phyloP scores from a whole-genome alignment of 2,113 vertebrate genomes.

The Anolis carolinensis region DNA sequence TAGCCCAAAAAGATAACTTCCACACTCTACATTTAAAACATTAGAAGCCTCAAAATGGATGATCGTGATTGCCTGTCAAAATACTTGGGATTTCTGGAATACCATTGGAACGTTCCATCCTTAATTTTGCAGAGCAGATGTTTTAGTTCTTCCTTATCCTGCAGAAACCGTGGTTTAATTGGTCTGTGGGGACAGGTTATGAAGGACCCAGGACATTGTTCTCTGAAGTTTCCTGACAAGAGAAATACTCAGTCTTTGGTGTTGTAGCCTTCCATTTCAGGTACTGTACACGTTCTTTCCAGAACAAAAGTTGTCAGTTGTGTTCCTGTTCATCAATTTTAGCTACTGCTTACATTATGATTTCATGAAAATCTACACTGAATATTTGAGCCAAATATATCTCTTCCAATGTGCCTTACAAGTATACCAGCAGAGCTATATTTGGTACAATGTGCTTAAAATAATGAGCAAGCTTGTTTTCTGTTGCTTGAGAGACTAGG shows the following conservation, averaged over 20 bases:
- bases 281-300: neutral
- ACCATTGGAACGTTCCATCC: neutral
- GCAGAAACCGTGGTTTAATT: neutral
- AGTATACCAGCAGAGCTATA: neutral
- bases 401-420: neutral
- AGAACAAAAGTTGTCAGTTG: neutral
- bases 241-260: no score
- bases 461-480: neutral
- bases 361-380: neutral
- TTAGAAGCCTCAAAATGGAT: neutral
- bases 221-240: neutral
- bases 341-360: neutral
- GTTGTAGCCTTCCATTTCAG: neutral
- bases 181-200: neutral
- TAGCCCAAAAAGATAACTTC: no score
- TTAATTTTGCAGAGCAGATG: neutral
- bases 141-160: neutral
- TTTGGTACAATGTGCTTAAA: neutral
- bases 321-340: neutral
- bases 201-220: neutral
- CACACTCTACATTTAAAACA: no score
- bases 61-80: neutral
- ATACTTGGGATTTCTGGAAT: neutral
- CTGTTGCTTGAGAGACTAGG: no score
- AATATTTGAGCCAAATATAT: no score